Conservation (phyloP, 1,140 invertebrate genomes). For the Centruroides sculpturatus region DNA sequence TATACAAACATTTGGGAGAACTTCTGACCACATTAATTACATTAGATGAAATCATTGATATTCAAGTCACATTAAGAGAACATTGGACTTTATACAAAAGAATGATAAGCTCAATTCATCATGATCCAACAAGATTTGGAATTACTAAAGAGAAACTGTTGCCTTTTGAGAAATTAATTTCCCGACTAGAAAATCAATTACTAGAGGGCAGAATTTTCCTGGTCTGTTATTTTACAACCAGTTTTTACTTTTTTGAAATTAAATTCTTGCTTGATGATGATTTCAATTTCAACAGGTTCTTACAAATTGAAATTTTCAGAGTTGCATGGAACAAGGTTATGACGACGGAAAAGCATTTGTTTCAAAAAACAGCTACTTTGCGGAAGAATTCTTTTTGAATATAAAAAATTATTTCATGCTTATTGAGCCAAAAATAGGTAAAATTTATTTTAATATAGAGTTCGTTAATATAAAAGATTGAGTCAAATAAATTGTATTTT, state of each 20-base stretch:
- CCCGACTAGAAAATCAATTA: conserved; percentile 44
- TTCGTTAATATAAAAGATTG: no score
- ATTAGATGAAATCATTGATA: conserved; percentile 50
- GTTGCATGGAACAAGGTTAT: conserved; percentile 46
- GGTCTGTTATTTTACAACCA: conserved; percentile 23
- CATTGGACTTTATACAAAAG: conserved; percentile 55
- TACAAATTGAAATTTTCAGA: conserved; percentile 20
- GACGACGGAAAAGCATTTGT: conserved; percentile 40
- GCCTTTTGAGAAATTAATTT: conserved; percentile 48
- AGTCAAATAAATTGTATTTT: not conserved
- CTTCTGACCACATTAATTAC: conserved; percentile 51
- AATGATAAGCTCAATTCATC: conserved; percentile 48
- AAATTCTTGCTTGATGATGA: no score
- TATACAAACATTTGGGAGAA: conserved; percentile 47
- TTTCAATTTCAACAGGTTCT: no score
- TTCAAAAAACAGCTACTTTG: conserved; percentile 47
- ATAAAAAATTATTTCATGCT: conserved; percentile 46
- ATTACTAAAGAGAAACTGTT: conserved; percentile 39
- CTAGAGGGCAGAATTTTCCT: conserved; percentile 44
- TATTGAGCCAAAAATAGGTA: conserved; percentile 38
- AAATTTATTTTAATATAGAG: not conserved
- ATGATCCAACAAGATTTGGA: conserved; percentile 47
- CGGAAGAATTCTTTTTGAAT: conserved; percentile 53
- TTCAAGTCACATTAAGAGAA: conserved; percentile 42
- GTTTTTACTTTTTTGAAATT: no score